These are phyloP conservation scores for Urosaurus nigricauda DNA, from an alignment of 2,797 vertebrate species.

Conservation along the genomic window DNA sequence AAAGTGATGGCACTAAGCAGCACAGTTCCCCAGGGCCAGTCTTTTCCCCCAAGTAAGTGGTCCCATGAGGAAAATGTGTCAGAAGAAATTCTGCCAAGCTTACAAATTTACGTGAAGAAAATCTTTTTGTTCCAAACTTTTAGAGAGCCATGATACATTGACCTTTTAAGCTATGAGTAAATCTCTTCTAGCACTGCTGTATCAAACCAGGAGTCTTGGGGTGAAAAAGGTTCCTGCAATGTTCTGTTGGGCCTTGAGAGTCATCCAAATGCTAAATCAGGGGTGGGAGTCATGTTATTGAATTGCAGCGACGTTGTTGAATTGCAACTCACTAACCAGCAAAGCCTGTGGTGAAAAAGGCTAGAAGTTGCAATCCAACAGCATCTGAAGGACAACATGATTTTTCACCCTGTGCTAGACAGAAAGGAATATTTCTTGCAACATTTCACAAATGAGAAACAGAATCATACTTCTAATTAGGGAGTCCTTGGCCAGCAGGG, in stretches of 20 bases:
- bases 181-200: background rate
- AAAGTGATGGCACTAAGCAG: background rate
- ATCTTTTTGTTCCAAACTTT: background rate
- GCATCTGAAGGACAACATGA: too few relatives aligned
- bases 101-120: background rate
- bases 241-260: background rate
- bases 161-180: background rate
- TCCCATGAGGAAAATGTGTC: background rate
- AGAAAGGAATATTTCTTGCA: background rate
- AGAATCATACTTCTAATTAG: too few relatives aligned
- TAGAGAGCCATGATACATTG: background rate
- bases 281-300: background rate
- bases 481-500: too few relatives aligned
- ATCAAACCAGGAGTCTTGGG: background rate
- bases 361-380: too few relatives aligned
- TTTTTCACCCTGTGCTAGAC: too few relatives aligned
- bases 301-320: too few relatives aligned
- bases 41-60: slow-evolving; percentile 14
- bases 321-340: too few relatives aligned
- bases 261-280: background rate
- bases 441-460: too few relatives aligned
- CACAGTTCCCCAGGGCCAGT: background rate
- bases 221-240: background rate
- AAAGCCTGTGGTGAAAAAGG: too few relatives aligned
- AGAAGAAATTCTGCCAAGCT: background rate